Evolutionary conservation across 2,113 vertebrate species (phyloP), one percentile per base, ranked within the genome.

Genomic region (Dicaeum eximium): DNA sequence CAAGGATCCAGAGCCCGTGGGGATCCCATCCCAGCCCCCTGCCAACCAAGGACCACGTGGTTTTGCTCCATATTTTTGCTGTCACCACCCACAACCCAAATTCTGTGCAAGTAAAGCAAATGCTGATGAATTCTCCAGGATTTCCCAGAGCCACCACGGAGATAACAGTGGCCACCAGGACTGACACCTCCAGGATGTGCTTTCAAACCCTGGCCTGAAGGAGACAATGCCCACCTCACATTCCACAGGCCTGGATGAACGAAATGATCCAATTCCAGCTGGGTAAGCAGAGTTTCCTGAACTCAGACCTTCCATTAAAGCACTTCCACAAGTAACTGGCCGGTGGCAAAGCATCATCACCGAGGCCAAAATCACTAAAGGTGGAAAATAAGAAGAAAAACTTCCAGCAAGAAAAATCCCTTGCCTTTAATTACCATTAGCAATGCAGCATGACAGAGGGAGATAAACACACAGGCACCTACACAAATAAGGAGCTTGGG

Each of bases 381-480:
- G 69, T 15, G 82, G 84, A 90, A 93, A 92, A 65, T 22, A 54
- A 75, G 71, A 42, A 83, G 86, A 40, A 94, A 96, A 97, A 95
- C 85, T 94, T 88, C 51, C 48, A 54, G 71, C 80, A 38, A 84
- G 70, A 95, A 94, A 91, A 97, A 96, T 93, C 92, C 95, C 92
- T 86, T 72, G 73, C 45, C 78, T 96, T 90, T 97, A 97, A 97
- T 97, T 98, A 97, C 93, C 85, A 84, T 96, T 96, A 97, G 97
- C 96, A 98, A 84, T 96, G 94, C 92, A 86, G 93, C 91, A 93
- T 92, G 90, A 94, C 95, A 95, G 91, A 73, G 97, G 78, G 89
- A 95, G 96, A 97, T 93, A 92, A 92, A 95, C 89, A 84, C 70
- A 71, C 80, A 50, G 2, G 84, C 94, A 93, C 94, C 92, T 89